Percentiles rank a stretch among this genome's conserved stretches.
These are phyloP conservation scores for Bolinopsis microptera DNA, from an alignment of 37 sponge, comb jelly and placozoan genomes.

Conservation along the genomic window DNA sequence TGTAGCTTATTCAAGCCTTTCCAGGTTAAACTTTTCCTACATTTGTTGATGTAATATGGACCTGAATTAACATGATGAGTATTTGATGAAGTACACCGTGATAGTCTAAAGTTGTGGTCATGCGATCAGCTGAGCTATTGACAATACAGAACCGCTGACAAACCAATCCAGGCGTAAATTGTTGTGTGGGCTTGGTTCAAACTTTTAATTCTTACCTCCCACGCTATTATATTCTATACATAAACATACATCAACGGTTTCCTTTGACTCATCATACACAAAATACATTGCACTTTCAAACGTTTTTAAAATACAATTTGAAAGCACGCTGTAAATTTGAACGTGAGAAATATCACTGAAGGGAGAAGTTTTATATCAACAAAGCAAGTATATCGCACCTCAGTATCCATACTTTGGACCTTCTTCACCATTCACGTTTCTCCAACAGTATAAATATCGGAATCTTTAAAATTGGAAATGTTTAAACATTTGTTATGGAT, in stretches of 20 bases:
- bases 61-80: neutral
- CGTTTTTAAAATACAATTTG: neutral
- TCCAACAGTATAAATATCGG: neutral
- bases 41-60: neutral
- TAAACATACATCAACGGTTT: too few relatives aligned
- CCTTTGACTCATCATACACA: too few relatives aligned
- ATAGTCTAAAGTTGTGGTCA: neutral
- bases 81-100: neutral
- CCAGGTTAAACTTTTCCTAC: too few relatives aligned
- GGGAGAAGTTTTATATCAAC: neutral
- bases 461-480: neutral
- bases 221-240: too few relatives aligned
- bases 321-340: neutral
- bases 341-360: neutral
- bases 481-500: neutral
- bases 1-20: too few relatives aligned
- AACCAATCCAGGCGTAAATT: neutral
- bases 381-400: neutral
- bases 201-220: neutral
- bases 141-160: neutral
- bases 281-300: too few relatives aligned
- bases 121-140: neutral
- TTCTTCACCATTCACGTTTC: neutral
- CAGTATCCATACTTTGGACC: neutral
- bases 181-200: neutral